Evolutionary conservation across 2,888 invertebrate genomes (phyloP), one percentile per base, ranked within the genome.

Genomic region (Rhyacophila evoluta): DNA sequence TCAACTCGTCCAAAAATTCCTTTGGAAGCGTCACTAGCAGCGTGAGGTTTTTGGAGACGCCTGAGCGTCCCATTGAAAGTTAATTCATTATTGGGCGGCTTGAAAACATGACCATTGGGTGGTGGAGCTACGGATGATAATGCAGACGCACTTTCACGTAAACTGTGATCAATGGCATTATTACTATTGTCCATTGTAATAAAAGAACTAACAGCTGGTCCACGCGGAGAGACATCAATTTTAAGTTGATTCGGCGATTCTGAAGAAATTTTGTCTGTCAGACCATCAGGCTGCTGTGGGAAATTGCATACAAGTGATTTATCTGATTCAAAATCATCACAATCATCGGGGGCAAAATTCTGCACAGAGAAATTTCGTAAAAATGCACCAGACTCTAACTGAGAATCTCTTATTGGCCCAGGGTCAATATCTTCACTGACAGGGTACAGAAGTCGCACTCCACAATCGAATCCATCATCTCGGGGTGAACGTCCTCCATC

Each of bases 151-250:
- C 15, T 67, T 12, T 41, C 70, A 19, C 75, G 79, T 2, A 81
- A 67, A 55, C 80, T 80, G 29, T 82, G 80, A 79, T 90, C 90
- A 1, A 89, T 88, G 2, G 90, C 90, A 85, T 90, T 90, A 82
- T 88, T 90, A 81, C 90, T 90, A 79, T 90, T 90, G 83, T 90
- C 90, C 90, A 90, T 90, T 70, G 88, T 89, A 80, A 82, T 74
- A 19, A 83, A 82, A 10, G 78, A 77, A 19, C 25, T 55, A 10
- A 19, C 15, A 19, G 38, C 29, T 1, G 71, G 68, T 6, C 80
- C 12, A 0, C 29, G 29, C 12, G 72, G 75, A 15, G 78, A 75
- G 8, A 27, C 11, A 15, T 69, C 75, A 1, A 38, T 10, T 33
- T 68, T 68, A 8, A 36, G 28, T 2, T 73, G 76, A 72, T 75